Evolutionary conservation across 2,113 vertebrate species (phyloP), one percentile per base, ranked within the genome.

Genomic region (Eulacestoma nigropectus): DNA sequence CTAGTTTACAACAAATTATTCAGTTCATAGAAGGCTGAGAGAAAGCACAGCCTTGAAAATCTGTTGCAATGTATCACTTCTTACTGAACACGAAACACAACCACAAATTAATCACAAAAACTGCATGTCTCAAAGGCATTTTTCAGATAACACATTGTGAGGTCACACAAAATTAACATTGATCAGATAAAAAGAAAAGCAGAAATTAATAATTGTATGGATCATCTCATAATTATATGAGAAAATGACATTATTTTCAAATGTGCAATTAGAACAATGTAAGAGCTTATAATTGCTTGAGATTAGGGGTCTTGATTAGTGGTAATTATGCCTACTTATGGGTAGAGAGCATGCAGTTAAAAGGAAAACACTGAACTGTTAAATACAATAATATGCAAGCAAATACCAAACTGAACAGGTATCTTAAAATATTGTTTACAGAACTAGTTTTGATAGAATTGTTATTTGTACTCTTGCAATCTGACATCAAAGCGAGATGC

Each of bases 121-220:
- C 1, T 52, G 32, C 44, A 74, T 10, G 72, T 47, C 85, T 80
- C 72, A 90, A 60, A 90, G 85, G 64, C 68, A 60, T 88, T 92
- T 91, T 90, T 91, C 75, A 88, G 72, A 95, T 81, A 96, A 86
- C 17, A n/a, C 3, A 0, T 37, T 91, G 55, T 78, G 75, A 90
- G 68, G 87, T 88, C 92, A 94, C 76, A 90, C 35, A 91, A 91
- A 94, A 96, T 92, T 86, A 93, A 96, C 87, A 75, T 0, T 53
- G 93, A 97, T 96, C 90, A 95, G 88, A 93, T 94, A 95, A 94
- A 93, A 93, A 90, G 64, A 92, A 93, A 94, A 59, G 21, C 65
- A 94, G 74, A 92, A 90, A 96, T 81, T 95, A 94, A 64, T 80
- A 91, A 84, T 4, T 81, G 64, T 67, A 63, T n/a, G 68, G 52